These are phyloP conservation scores for Agonum fuliginosum DNA, from an alignment of 2,888 invertebrate genomes.

Conservation along the genomic window DNA sequence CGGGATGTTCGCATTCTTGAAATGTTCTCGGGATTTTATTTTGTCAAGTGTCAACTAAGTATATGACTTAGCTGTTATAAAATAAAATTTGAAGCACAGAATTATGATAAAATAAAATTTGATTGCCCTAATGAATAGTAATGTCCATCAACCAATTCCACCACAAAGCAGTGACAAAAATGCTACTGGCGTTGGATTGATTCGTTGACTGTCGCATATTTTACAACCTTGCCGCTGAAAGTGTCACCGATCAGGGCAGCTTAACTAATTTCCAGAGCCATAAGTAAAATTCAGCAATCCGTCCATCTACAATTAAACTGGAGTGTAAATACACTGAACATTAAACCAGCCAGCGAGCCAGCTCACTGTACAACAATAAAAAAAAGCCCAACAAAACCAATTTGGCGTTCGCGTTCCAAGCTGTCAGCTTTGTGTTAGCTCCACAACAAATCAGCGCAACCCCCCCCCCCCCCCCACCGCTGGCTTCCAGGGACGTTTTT, in stretches of 20 bases:
- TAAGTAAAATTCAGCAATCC: background rate
- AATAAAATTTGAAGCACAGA: too few species aligned
- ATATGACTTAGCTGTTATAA: too few species aligned
- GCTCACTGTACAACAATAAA: conserved; percentile 35
- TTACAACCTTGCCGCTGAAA: too few species aligned
- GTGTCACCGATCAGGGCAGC: background rate
- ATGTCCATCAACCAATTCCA: too few species aligned
- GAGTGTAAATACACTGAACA: conserved; percentile 7
- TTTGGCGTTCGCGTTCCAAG: conserved; percentile 51
- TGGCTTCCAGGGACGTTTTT: conserved; percentile 60
- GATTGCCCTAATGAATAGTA: too few species aligned
- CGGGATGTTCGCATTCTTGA: too few species aligned
- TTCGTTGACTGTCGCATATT: too few species aligned
- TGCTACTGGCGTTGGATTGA: too few species aligned
- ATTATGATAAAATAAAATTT: too few species aligned
- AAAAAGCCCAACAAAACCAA: conserved; percentile 57
- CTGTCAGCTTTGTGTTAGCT: conserved; percentile 42
- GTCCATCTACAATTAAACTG: conserved; percentile 26
- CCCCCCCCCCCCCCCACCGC: background rate
- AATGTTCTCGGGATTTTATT: too few species aligned
- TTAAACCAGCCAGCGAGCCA: background rate
- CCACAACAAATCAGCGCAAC: conserved; percentile 35
- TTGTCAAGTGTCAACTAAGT: too few species aligned
- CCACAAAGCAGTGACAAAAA: too few species aligned
- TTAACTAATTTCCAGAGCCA: background rate